Evolutionary conservation across 2,888 invertebrate species (phyloP).

Genomic region (Neocrepidodera transversa): DNA sequence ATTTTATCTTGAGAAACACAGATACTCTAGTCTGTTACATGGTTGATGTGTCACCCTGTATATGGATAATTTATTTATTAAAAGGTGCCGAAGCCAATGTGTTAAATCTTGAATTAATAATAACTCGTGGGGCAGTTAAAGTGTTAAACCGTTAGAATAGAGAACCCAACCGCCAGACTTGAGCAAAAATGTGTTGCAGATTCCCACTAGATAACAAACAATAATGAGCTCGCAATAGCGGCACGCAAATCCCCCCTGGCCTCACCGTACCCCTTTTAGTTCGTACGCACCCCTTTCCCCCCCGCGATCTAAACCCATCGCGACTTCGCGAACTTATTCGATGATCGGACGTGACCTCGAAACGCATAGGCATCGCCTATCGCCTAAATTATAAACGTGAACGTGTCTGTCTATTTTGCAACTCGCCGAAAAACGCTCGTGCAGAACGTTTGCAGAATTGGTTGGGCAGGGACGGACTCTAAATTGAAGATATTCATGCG

Average conservation of each 20-base stretch:
- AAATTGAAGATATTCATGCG: no score
- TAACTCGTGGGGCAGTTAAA: no score
- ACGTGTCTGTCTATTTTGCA: slow-evolving; percentile 37
- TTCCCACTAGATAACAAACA: slow-evolving; percentile 40
- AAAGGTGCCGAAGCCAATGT: no score
- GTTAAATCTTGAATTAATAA: no score
- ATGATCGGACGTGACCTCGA: slow-evolving; percentile 46
- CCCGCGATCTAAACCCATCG: slow-evolving; percentile 10
- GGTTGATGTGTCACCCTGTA: no score
- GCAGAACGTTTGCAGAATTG: slow-evolving; percentile 29
- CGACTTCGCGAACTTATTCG: slow-evolving; percentile 31
- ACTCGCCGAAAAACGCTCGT: slow-evolving; percentile 35
- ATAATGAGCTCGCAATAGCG: slow-evolving; percentile 39
- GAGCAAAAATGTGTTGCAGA: slow-evolving; percentile 34
- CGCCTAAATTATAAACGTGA: slow-evolving; percentile 42
- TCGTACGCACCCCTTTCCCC: slow-evolving; percentile 9
- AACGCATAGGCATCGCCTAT: slow-evolving; percentile 45
- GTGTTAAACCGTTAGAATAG: no score
- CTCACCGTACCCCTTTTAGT: slow-evolving; percentile 6
- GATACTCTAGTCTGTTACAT: no score
- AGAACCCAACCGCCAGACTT: slow-evolving; percentile 12
- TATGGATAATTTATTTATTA: no score
- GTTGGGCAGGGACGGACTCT: slow-evolving; percentile 19
- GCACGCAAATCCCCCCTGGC: slow-evolving; percentile 36
- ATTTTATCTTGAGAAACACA: no score